phyloP scores from a whole-genome alignment of 1,140 invertebrate species.

The Musca domestica region DNA sequence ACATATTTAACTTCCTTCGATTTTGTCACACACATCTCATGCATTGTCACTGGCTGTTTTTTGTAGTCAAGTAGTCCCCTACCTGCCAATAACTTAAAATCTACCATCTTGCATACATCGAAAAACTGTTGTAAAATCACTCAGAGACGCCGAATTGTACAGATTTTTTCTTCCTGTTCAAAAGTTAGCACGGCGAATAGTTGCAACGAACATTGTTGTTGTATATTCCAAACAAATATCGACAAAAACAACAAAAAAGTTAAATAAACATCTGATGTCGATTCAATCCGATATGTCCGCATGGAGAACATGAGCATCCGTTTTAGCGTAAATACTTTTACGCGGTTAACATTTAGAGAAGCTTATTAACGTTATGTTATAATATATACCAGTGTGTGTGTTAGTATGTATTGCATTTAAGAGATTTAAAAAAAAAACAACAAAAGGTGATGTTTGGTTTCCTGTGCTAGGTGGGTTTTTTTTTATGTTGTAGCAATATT shows the following conservation, averaged over 20 bases:
- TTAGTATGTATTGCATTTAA: too few relatives aligned
- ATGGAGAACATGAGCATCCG: conserved; percentile 27
- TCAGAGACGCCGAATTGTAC: conserved; percentile 27
- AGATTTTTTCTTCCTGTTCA: conserved; percentile 19
- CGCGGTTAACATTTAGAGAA: background rate
- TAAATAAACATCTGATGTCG: conserved; percentile 9
- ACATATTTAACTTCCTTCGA: too few relatives aligned
- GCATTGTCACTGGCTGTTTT: too few relatives aligned
- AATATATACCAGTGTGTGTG: too few relatives aligned
- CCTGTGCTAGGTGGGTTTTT: background rate
- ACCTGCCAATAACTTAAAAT: too few relatives aligned
- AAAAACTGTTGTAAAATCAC: conserved; percentile 29
- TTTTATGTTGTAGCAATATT: too few relatives aligned
- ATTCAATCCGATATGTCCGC: conserved; percentile 20
- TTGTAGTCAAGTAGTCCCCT: too few relatives aligned
- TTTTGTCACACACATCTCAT: too few relatives aligned
- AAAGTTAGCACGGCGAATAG: background rate
- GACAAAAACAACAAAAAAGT: too few relatives aligned
- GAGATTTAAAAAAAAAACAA: background rate
- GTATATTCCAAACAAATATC: conserved; percentile 5
- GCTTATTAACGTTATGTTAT: background rate
- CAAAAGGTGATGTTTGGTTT: conserved; percentile 8
- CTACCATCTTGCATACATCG: conserved; percentile 8
- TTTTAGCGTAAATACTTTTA: conserved; percentile 11
- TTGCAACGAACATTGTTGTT: background rate